phyloP scores from a whole-genome alignment of 1,140 invertebrate species.

The Drosophila elegans region DNA sequence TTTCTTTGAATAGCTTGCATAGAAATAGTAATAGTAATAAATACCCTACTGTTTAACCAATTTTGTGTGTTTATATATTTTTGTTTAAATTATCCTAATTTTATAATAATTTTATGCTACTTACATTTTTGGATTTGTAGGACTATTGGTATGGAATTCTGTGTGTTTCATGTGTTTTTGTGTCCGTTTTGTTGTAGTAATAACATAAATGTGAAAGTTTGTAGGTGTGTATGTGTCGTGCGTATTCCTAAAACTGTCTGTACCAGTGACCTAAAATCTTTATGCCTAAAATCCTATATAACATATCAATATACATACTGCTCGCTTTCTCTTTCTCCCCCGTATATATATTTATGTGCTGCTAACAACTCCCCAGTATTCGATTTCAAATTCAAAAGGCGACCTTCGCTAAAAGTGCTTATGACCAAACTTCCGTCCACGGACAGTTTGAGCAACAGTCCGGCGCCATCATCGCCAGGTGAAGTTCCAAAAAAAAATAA shows the following conservation, averaged over 20 bases:
- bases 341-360: conserved; percentile 45
- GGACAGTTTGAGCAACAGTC: conserved; percentile 86
- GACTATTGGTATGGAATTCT: background rate
- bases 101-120: background rate
- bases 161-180: conserved; percentile 6
- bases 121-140: conserved; percentile 7
- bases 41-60: too few relatives aligned
- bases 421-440: conserved; percentile 86
- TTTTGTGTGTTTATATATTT: background rate
- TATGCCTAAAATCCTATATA: conserved; percentile 36
- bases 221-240: conserved; percentile 36
- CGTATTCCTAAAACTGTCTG: conserved; percentile 16
- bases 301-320: conserved; percentile 46
- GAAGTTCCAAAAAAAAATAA: conserved; percentile 59
- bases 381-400: conserved; percentile 83
- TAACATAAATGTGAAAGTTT: conserved; percentile 25
- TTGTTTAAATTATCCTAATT: background rate
- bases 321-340: conserved; percentile 63
- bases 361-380: conserved; percentile 63
- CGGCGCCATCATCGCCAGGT: conserved; percentile 86
- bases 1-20: too few relatives aligned
- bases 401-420: conserved; percentile 83
- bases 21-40: too few relatives aligned
- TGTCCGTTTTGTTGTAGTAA: conserved; percentile 11
- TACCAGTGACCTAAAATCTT: conserved; percentile 31